These are phyloP conservation scores for Galeopterus variegatus DNA, from an alignment of 2,113 vertebrate genomes.

Conservation along the genomic window DNA sequence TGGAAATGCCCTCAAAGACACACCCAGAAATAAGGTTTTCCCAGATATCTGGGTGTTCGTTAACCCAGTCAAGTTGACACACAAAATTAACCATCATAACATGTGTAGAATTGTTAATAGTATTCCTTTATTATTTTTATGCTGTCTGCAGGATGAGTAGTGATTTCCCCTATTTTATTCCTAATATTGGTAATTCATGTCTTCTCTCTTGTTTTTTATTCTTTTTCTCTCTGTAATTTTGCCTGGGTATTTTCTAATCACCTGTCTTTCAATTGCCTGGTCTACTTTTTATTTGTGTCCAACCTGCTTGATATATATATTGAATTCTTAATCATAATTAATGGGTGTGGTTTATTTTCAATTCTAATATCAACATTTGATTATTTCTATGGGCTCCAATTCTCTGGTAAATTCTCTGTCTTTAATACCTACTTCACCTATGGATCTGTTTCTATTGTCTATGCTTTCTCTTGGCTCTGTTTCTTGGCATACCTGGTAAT, in stretches of 20 bases:
- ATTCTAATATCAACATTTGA: not conserved
- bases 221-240: not conserved
- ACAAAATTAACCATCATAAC: not conserved
- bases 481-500: not conserved
- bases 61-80: not conserved
- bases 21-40: not conserved
- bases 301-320: not conserved
- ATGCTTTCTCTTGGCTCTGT: slow-evolving; percentile 13
- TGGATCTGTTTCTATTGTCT: not conserved
- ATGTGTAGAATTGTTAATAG: not conserved
- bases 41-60: not conserved
- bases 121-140: not conserved
- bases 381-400: not conserved
- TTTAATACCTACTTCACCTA: not conserved
- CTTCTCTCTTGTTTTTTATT: not conserved
- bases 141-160: not conserved
- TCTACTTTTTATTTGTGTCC: not conserved
- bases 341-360: not conserved
- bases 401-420: not conserved
- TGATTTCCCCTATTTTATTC: not conserved
- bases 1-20: not conserved
- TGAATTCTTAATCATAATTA: slow-evolving; percentile 21
- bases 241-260: not conserved
- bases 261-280: not conserved
- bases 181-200: not conserved